Conservation (phyloP, 2,888 invertebrate genomes). For the Nematopogon swammerdamellus region DNA sequence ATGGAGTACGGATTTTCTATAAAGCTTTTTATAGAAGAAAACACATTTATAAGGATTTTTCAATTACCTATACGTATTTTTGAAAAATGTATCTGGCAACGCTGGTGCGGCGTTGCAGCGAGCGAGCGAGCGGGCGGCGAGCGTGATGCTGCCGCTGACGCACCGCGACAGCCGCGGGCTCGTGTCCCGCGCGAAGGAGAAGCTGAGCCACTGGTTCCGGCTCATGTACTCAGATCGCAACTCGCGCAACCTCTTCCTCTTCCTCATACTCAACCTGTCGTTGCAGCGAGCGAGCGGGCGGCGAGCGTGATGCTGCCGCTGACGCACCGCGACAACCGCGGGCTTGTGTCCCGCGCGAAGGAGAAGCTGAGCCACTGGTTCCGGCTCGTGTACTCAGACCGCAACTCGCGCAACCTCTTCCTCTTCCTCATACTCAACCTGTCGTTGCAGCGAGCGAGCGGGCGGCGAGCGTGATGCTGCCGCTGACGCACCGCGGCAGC, state of each 20-base stretch:
- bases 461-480: too few species aligned
- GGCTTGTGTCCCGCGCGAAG: slow-evolving; percentile 60
- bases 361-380: slow-evolving; percentile 76
- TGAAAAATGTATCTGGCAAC: too few species aligned
- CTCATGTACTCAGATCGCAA: slow-evolving; percentile 90
- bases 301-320: slow-evolving; percentile 81
- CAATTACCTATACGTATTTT: too few species aligned
- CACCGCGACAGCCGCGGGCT: slow-evolving; percentile 70
- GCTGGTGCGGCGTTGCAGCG: too few species aligned
- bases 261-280: slow-evolving; percentile 81
- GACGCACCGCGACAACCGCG: slow-evolving; percentile 70
- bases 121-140: too few species aligned
- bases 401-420: slow-evolving; percentile 91
- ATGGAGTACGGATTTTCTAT: too few species aligned
- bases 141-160: slow-evolving; percentile 75
- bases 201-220: slow-evolving; percentile 72
- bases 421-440: slow-evolving; percentile 84
- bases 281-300: too few species aligned
- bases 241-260: slow-evolving; percentile 91
- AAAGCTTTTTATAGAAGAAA: too few species aligned
- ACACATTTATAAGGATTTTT: too few species aligned
- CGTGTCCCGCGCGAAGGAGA: slow-evolving; percentile 67
- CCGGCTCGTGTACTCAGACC: slow-evolving; percentile 87
- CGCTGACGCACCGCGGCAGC: slow-evolving; percentile 72
- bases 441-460: too few species aligned